Evolutionary conservation across 2,888 invertebrate genomes (phyloP).

Genomic region (Bursaphelenchus okinawaensis): DNA sequence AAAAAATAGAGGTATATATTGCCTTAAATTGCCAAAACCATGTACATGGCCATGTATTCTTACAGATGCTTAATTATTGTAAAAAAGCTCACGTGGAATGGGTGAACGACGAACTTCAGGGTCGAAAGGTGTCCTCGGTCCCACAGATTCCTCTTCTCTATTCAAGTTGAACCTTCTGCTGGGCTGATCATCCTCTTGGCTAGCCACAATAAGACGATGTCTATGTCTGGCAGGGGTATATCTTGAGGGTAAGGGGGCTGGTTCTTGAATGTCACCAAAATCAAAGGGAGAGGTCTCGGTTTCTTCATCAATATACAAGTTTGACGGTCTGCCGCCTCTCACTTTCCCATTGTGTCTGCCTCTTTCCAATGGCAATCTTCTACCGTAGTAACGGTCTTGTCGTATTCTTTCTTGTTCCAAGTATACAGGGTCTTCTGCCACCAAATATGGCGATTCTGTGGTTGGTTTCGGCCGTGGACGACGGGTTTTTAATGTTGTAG

Average conservation of each 20-base stretch:
- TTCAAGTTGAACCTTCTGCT: constrained; percentile 3
- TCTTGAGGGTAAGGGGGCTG: not conserved
- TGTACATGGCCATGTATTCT: no score
- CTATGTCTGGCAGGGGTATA: not conserved
- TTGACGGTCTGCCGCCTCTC: not conserved
- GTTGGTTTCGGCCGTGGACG: not conserved
- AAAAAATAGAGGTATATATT: no score
- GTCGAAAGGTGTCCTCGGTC: constrained; percentile 20
- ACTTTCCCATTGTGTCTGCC: not conserved
- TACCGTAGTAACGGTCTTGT: not conserved
- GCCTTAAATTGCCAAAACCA: no score
- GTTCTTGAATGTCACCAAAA: constrained; percentile 8
- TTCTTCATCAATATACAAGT: constrained; percentile 29
- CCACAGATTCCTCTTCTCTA: not conserved
- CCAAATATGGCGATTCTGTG: constrained; percentile 6
- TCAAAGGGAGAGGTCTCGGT: constrained; percentile 32
- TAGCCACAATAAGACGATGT: not conserved
- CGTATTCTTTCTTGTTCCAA: not conserved
- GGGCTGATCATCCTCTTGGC: constrained; percentile 2
- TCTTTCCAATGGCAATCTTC: not conserved
- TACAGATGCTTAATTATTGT: no score
- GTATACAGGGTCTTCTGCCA: constrained; percentile 4
- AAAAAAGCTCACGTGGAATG: constrained; percentile 15
- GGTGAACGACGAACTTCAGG: constrained; percentile 32
- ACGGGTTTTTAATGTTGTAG: not conserved